Conservation (phyloP, 2,888 invertebrate species). For the Metellina segmentata region DNA sequence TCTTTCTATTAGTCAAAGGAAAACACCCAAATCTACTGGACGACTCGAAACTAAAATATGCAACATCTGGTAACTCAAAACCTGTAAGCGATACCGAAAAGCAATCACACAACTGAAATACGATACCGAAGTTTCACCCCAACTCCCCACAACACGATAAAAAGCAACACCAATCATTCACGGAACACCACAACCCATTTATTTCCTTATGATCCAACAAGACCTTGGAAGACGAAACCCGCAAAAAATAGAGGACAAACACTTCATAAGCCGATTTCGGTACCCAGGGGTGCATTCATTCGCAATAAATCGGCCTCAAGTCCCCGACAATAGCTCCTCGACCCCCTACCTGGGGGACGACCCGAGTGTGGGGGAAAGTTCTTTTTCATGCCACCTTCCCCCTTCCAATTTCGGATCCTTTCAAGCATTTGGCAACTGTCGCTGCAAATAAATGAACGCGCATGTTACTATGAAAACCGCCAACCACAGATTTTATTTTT, state of each 20-base stretch:
- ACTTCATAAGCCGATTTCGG: conserved; percentile 58
- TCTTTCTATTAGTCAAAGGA: too few relatives aligned
- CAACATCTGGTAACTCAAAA: background rate
- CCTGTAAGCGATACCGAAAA: background rate
- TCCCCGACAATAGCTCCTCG: conserved; percentile 41
- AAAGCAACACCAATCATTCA: background rate
- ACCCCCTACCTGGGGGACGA: conserved; percentile 27
- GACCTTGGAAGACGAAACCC: background rate
- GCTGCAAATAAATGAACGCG: conserved; percentile 65
- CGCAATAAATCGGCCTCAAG: conserved; percentile 64
- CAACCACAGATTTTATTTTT: conserved; percentile 34
- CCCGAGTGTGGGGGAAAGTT: background rate
- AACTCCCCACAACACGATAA: background rate
- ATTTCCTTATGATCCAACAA: background rate
- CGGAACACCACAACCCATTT: background rate
- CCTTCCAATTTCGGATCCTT: conserved; percentile 52
- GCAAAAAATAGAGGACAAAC: background rate
- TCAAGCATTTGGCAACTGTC: conserved; percentile 67
- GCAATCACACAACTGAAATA: background rate
- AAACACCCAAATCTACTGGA: background rate
- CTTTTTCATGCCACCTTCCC: background rate
- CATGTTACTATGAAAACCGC: conserved; percentile 10
- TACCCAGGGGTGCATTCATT: conserved; percentile 46
- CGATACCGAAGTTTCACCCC: background rate
- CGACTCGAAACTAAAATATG: background rate